Percentiles rank a stretch among this genome's conserved stretches.
Evolutionary conservation across 2,113 vertebrate genomes (phyloP).

Genomic region (Potamarius usumacintae): DNA sequence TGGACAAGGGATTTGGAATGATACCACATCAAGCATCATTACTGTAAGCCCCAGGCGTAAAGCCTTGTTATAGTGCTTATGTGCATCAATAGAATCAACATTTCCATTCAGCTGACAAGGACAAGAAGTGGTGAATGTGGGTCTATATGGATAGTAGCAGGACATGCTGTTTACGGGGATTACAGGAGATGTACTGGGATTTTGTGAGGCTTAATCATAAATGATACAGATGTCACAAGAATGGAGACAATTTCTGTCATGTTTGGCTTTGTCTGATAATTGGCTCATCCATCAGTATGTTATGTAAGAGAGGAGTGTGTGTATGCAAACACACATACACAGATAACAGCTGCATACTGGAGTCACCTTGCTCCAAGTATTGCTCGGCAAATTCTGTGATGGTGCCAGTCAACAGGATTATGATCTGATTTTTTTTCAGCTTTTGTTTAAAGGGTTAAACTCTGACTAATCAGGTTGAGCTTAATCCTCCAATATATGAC

Average conservation of each 20-base stretch:
- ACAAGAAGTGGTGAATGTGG: not conserved
- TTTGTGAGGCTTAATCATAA: not conserved
- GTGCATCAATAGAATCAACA: not conserved
- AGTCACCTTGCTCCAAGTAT: conserved; percentile 49
- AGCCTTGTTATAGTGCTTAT: not conserved
- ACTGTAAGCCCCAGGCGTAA: not conserved
- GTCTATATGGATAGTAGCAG: not conserved
- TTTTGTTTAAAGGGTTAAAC: not conserved
- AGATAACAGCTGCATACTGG: conserved; percentile 54
- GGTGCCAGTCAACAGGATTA: not conserved
- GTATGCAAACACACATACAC: conserved; percentile 26
- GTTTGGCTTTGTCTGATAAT: conserved; percentile 2
- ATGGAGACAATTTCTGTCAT: not conserved
- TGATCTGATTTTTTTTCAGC: not conserved
- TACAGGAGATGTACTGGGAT: not conserved
- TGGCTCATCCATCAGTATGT: not conserved
- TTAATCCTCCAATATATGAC: not conserved
- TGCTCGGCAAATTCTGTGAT: no score
- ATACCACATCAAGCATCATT: not conserved
- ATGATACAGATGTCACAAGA: not conserved
- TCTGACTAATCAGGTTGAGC: not conserved
- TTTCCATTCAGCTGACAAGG: not conserved
- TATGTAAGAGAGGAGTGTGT: not conserved
- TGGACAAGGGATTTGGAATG: not conserved
- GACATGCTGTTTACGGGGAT: not conserved